These are phyloP conservation scores for Petroica traversi DNA, from an alignment of 2,113 vertebrate genomes.

Conservation along the genomic window DNA sequence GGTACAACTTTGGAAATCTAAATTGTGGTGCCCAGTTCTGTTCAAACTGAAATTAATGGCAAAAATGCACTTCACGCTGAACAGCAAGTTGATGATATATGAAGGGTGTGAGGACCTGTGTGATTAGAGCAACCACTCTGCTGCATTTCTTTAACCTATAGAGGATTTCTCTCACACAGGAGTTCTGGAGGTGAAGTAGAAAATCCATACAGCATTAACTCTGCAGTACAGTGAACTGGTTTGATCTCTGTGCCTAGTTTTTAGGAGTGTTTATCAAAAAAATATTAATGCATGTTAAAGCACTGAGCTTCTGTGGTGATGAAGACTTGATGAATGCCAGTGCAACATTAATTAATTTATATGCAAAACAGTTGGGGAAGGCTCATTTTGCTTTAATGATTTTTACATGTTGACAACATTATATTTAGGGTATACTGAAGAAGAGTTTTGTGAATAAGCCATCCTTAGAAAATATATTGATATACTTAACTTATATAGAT, in stretches of 20 bases:
- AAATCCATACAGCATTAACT: neutral
- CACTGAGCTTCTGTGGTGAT: neutral
- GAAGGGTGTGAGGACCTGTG: neutral
- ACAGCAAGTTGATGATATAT: neutral
- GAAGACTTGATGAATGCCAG: neutral
- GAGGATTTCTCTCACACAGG: neutral
- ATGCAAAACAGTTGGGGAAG: neutral
- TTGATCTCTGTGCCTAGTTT: neutral
- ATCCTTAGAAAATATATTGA: neutral
- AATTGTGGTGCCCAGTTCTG: neutral
- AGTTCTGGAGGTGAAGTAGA: neutral
- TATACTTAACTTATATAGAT: conserved; percentile 33
- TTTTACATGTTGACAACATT: neutral
- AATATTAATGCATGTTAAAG: neutral
- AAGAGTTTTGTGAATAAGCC: neutral
- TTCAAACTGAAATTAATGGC: neutral
- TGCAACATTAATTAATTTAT: neutral
- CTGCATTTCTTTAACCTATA: conserved; percentile 69
- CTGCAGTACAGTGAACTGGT: neutral
- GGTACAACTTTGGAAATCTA: neutral
- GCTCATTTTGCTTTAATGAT: neutral
- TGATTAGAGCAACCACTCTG: neutral
- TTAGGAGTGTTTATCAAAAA: neutral
- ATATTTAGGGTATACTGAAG: neutral
- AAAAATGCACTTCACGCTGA: neutral